phyloP scores from a whole-genome alignment of 2,888 invertebrate species.

The Tetragonula carbonaria region DNA sequence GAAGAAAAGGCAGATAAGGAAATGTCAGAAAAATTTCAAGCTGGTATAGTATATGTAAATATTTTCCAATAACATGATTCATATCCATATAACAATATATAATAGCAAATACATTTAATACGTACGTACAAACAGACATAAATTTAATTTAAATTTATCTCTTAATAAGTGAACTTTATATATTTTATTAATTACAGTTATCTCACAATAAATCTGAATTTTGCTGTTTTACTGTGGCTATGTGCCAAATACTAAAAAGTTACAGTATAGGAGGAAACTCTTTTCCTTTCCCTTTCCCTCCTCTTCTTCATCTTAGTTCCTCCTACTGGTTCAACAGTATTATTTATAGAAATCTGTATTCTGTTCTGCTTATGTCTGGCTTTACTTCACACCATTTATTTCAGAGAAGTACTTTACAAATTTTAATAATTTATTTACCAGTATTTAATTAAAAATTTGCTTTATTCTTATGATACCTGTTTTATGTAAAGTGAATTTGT shows the following conservation, averaged over 20 bases:
- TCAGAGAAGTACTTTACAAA: conserved; percentile 67
- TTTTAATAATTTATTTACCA: conserved; percentile 39
- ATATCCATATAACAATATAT: conserved; percentile 35
- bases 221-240: conserved; percentile 61
- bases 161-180: conserved; percentile 13
- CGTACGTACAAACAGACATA: conserved; percentile 3
- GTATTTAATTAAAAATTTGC: conserved; percentile 34
- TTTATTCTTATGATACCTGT: neutral
- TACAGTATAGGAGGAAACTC: conserved; percentile 69
- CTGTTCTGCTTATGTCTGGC: conserved; percentile 79
- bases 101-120: conserved; percentile 36
- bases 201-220: conserved; percentile 43
- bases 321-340: conserved; percentile 76
- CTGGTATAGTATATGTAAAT: conserved; percentile 72
- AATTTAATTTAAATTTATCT: conserved; percentile 16
- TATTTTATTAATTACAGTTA: conserved; percentile 10
- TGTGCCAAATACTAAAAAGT: conserved; percentile 77
- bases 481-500: conserved; percentile 25
- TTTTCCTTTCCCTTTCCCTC: conserved; percentile 66
- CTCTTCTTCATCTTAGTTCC: conserved; percentile 68
- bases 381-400: conserved; percentile 73
- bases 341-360: conserved; percentile 83
- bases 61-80: conserved; percentile 42
- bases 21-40: conserved; percentile 80
- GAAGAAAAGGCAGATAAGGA: conserved; percentile 82